Conservation (phyloP, 2,797 vertebrate genomes). For the Channa striata region DNA sequence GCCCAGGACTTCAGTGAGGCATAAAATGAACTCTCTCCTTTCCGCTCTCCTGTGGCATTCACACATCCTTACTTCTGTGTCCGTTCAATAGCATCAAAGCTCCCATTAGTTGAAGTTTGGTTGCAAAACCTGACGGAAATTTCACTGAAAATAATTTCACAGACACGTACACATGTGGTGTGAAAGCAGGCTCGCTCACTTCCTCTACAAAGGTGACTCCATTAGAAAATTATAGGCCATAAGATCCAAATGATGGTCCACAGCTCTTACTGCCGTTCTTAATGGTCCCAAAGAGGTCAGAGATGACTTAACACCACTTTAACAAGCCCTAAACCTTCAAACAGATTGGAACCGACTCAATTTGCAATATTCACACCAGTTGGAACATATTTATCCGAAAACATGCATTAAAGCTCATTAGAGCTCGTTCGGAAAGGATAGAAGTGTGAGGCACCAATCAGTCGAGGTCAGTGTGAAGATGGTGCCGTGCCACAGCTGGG, state of each 20-base stretch:
- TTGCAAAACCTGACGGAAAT: neutral
- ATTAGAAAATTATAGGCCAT: neutral
- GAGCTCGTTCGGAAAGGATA: slow-evolving; percentile 63
- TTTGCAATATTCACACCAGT: slow-evolving; percentile 58
- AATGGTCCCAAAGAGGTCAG: slow-evolving; percentile 31
- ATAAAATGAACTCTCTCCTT: slow-evolving; percentile 4
- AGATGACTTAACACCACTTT: slow-evolving; percentile 42
- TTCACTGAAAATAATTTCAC: neutral
- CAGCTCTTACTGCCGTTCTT: slow-evolving; percentile 3
- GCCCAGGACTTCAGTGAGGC: slow-evolving; percentile 2
- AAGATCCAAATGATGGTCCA: neutral
- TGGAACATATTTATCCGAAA: slow-evolving; percentile 67
- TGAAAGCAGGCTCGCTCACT: neutral
- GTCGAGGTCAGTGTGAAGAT: slow-evolving; percentile 77
- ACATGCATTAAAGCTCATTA: slow-evolving; percentile 74
- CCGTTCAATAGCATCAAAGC: neutral
- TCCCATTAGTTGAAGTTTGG: neutral
- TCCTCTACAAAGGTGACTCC: neutral
- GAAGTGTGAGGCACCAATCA: slow-evolving; percentile 71
- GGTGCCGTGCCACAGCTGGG: slow-evolving; percentile 60
- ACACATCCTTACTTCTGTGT: neutral
- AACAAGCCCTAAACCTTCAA: slow-evolving; percentile 58
- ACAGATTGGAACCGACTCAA: slow-evolving; percentile 55
- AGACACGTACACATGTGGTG: neutral
- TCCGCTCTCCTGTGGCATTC: neutral